Conservation (phyloP, 2,113 vertebrate genomes). For the Mus musculus region DNA sequence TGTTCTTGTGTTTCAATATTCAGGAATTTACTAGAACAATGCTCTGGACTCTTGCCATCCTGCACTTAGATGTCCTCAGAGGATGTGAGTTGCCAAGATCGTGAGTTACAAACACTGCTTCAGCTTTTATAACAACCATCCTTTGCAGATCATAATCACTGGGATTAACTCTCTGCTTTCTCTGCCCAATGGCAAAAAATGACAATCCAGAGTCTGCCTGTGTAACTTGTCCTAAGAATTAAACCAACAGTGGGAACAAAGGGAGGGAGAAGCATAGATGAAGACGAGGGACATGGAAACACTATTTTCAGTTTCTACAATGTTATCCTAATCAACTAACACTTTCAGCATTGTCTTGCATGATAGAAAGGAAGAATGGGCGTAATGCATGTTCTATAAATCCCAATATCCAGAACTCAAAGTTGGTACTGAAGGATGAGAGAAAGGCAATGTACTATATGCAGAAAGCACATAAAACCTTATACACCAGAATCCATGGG, state of each 20-base stretch:
- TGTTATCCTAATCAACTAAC: neutral
- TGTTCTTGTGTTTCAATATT: neutral
- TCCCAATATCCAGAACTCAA: neutral
- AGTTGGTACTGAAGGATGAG: neutral
- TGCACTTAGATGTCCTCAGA: neutral
- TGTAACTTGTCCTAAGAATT: neutral
- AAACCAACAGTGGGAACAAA: neutral
- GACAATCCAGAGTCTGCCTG: neutral
- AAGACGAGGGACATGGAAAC: neutral
- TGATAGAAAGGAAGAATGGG: neutral
- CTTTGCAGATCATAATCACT: neutral
- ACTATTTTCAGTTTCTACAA: neutral
- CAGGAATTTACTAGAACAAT: neutral
- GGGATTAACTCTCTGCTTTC: neutral
- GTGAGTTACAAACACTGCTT: neutral
- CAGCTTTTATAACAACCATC: conserved; percentile 12
- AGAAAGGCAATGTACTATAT: neutral
- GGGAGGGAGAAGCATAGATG: accelerated
- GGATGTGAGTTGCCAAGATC: neutral
- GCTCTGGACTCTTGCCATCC: neutral
- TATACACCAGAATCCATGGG: neutral
- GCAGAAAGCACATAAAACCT: neutral
- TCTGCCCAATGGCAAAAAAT: neutral
- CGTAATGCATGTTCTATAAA: neutral
- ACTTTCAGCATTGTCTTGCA: neutral